A percentile compares a stretch with the other conserved stretches of the same genome.
phyloP scores from a whole-genome alignment of 2,888 invertebrate genomes.

The Halocaridina rubra region DNA sequence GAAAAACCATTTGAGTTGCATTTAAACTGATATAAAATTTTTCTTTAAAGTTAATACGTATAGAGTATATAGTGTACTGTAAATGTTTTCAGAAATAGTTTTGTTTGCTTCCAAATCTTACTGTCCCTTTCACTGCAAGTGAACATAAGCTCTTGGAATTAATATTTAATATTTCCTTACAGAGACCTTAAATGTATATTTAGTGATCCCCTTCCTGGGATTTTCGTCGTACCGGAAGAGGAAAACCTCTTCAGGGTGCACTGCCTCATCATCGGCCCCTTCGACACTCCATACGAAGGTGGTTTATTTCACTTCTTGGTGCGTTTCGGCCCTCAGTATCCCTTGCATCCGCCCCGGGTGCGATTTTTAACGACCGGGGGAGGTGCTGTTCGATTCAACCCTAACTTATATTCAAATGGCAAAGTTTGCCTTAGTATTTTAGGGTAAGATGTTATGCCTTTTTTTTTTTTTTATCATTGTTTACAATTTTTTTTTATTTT shows the following conservation, averaged over 20 bases:
- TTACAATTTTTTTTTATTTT: no score
- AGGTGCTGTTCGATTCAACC: constrained; percentile 75
- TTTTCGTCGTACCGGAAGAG: constrained; percentile 73
- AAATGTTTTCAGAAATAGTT: neutral
- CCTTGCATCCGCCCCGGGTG: constrained; percentile 74
- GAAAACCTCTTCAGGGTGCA: constrained; percentile 73
- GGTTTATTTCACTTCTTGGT: constrained; percentile 72
- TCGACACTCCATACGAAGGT: constrained; percentile 75
- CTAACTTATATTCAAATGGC: constrained; percentile 75
- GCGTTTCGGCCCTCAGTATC: constrained; percentile 73
- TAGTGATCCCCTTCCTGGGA: constrained; percentile 73
- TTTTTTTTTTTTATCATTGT: no score
- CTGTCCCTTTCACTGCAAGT: neutral
- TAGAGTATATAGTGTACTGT: neutral
- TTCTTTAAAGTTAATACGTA: neutral
- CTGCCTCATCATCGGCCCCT: constrained; percentile 73
- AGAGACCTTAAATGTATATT: constrained; percentile 74
- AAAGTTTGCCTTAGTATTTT: constrained; percentile 74
- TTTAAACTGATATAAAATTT: no score
- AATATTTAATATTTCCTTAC: constrained; percentile 11
- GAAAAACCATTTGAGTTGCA: no score
- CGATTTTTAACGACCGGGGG: constrained; percentile 74
- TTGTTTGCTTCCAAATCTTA: neutral
- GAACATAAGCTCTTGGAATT: neutral
- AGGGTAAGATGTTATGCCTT: constrained; percentile 71